Evolutionary conservation across 2,797 vertebrate species (phyloP), one percentile per base, ranked within the genome.

Genomic region (Gorsachius magnificus): DNA sequence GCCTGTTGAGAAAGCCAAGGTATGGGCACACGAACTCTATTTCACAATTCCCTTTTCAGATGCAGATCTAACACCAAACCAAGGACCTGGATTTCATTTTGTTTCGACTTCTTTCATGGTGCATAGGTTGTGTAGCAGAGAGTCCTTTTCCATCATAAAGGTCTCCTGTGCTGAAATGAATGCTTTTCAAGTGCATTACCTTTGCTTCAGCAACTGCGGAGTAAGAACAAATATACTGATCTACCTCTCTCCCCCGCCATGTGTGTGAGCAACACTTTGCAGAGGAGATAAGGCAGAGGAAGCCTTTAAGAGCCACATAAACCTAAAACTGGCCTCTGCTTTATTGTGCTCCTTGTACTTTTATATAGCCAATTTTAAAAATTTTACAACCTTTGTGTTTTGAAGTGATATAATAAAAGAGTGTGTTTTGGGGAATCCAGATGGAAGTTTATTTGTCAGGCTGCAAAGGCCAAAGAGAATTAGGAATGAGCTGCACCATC

Each of bases 301-400:
- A 92, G 50, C 54, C 71, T 93, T 83, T 69, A 86, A 93, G 50
- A 88, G 70, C 36, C 87, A 66, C 82, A 86, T 96, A 92, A 96
- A 95, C 48, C 56, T 65, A 57, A 79, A 93, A 25, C 50, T 76
- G 78, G 48, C 64, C 69, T 80, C 86, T 74, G 45, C 50, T 93
- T 95, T 97, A 89, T 58, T 71, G 68, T 78, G 69, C 84, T 71
- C 60, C 91, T 95, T 94, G 82, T 80, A 18, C 57, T 96, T 96
- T 96, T 94, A 94, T 70, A 79, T 41, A 79, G 68, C 69, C 63
- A 96, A 36, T 72, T 77, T 84, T 57, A 82, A 95, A 58, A 84
- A 58, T 69, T 90, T 96, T 91, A 84, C 72, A 45, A 1, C 68
- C 68, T 78, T 76, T 48, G 48, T 61, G 53, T 88, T 78, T 78